Percentiles rank a stretch among this genome's conserved stretches.
Evolutionary conservation across 2,113 vertebrate genomes (phyloP).

Genomic region (Hirundichthys speculiger): DNA sequence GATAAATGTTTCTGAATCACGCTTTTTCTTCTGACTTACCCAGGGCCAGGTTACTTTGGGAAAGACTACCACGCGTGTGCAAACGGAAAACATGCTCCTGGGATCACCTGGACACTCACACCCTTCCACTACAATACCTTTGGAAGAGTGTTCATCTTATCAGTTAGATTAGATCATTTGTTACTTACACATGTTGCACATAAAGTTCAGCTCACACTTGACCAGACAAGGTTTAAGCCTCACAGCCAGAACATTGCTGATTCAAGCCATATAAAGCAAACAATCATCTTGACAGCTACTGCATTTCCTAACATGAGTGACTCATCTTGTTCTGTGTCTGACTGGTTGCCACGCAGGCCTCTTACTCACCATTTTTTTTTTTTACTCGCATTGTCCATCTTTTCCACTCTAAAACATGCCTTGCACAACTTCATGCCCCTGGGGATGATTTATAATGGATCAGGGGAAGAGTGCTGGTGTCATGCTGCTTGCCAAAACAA

Average conservation of each 20-base stretch:
- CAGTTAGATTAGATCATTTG: too few relatives aligned
- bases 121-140: too few relatives aligned
- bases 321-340: slow-evolving; percentile 17
- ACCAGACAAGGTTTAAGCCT: too few relatives aligned
- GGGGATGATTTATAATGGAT: slow-evolving; percentile 28
- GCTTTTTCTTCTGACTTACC: too few relatives aligned
- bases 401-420: slow-evolving; percentile 5
- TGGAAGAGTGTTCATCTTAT: too few relatives aligned
- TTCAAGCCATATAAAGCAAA: slow-evolving; percentile 13
- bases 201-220: too few relatives aligned
- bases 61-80: too few relatives aligned
- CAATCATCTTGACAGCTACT: not conserved
- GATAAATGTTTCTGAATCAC: too few relatives aligned
- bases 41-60: too few relatives aligned
- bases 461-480: slow-evolving; percentile 21
- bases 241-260: not conserved
- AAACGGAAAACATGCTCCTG: too few relatives aligned
- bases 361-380: slow-evolving; percentile 39
- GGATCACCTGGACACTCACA: too few relatives aligned
- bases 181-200: too few relatives aligned
- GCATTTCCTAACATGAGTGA: slow-evolving; percentile 25
- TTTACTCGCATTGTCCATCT: slow-evolving; percentile 11
- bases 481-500: slow-evolving; percentile 12
- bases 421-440: not conserved
- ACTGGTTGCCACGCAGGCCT: not conserved